phyloP scores from a whole-genome alignment of 2,888 invertebrate genomes.

The Mimumesa dahlbomi region DNA sequence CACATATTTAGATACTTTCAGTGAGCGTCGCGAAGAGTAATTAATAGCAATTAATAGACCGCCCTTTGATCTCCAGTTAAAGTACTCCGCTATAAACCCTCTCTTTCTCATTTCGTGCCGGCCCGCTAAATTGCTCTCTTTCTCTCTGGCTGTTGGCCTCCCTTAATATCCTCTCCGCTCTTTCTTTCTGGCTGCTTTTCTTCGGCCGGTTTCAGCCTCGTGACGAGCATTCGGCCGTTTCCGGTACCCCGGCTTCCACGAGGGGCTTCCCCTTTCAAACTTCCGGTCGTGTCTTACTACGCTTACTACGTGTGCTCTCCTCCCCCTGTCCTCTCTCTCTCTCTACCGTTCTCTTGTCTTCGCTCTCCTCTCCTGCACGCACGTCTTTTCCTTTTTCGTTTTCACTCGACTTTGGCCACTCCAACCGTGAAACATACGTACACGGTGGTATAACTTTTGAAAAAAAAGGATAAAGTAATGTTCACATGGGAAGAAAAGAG shows the following conservation, averaged over 20 bases:
- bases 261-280: constrained; percentile 69
- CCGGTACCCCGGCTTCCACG: constrained; percentile 67
- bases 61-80: constrained; percentile 47
- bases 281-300: constrained; percentile 72
- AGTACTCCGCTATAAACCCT: constrained; percentile 20
- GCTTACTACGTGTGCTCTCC: constrained; percentile 66
- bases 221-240: constrained; percentile 71
- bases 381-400: not conserved
- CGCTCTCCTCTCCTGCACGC: not conserved
- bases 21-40: constrained; percentile 10
- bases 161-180: constrained; percentile 4
- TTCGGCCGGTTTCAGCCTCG: constrained; percentile 60
- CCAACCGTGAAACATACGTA: not conserved
- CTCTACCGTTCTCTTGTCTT: not conserved
- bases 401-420: not conserved
- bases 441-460: too few species aligned
- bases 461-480: too few species aligned
- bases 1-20: too few species aligned
- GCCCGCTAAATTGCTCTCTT: constrained; percentile 21
- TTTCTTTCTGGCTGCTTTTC: constrained; percentile 35
- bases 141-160: constrained; percentile 33
- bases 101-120: constrained; percentile 41
- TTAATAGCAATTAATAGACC: constrained; percentile 55
- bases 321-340: not conserved
- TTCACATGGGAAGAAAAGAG: too few species aligned